A percentile compares a stretch with the other conserved stretches of the same genome.
Conservation (phyloP, 2,888 invertebrate species). For the Archips xylosteana region DNA sequence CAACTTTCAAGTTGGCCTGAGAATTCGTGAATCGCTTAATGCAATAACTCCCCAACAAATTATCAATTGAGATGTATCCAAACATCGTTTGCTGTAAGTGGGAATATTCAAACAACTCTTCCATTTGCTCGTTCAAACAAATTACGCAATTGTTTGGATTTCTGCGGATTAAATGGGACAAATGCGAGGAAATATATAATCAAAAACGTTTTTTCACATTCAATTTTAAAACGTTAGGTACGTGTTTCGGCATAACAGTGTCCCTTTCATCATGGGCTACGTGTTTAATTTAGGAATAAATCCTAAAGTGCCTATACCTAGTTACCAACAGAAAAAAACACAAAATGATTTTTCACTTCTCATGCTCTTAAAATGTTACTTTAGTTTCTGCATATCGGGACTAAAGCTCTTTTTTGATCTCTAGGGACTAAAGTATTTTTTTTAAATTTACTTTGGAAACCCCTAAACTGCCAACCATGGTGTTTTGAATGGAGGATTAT, state of each 20-base stretch:
- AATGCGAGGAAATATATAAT: conserved; percentile 25
- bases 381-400: too few species aligned
- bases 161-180: conserved; percentile 30
- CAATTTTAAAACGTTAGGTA: conserved; percentile 17
- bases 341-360: neutral
- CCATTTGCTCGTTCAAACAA: conserved; percentile 42
- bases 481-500: too few species aligned
- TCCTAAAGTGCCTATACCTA: neutral
- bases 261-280: conserved; percentile 14
- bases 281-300: neutral
- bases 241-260: conserved; percentile 40
- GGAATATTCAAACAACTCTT: conserved; percentile 33
- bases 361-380: too few species aligned
- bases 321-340: neutral
- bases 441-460: too few species aligned
- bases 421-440: too few species aligned
- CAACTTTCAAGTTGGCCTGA: neutral
- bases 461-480: too few species aligned
- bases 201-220: conserved; percentile 31
- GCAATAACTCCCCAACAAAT: conserved; percentile 17
- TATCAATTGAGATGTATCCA: conserved; percentile 27
- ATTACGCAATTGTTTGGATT: conserved; percentile 36
- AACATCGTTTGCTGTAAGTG: conserved; percentile 35
- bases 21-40: neutral
- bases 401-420: too few species aligned